Conservation (phyloP, 1,140 invertebrate species). For the Scaptomyza pallida region DNA sequence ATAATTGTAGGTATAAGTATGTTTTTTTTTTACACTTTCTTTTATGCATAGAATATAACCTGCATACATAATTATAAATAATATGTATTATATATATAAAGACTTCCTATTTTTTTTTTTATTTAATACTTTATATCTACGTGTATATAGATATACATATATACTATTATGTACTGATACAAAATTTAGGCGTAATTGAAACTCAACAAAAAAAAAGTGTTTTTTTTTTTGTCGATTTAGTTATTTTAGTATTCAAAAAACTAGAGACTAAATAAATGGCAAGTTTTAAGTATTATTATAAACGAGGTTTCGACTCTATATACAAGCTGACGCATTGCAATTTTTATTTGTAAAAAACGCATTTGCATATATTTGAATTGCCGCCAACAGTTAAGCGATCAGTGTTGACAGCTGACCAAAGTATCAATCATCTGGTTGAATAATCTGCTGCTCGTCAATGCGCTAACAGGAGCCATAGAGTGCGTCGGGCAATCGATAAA, state of each 20-base stretch:
- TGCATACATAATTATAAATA: conserved; percentile 1
- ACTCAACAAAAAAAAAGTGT: conserved; percentile 25
- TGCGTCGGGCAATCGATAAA: neutral
- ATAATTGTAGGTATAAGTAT: conserved; percentile 35
- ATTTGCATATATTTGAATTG: neutral
- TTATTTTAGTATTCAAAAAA: conserved; percentile 22
- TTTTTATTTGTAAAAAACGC: too few relatives aligned
- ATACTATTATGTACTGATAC: conserved; percentile 35
- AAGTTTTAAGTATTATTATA: conserved; percentile 53
- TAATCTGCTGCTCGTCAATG: too few relatives aligned
- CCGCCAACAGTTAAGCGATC: neutral
- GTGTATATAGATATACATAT: conserved; percentile 14
- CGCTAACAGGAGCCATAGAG: conserved; percentile 15
- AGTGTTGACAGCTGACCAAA: conserved; percentile 10
- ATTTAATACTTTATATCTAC: conserved; percentile 14
- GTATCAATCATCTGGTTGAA: neutral
- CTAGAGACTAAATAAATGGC: conserved; percentile 60
- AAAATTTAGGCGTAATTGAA: conserved; percentile 13
- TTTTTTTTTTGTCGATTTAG: conserved; percentile 16
- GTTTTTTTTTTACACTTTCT: conserved; percentile 20
- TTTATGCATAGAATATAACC: too few relatives aligned
- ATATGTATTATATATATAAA: conserved; percentile 12
- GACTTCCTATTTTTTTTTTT: conserved; percentile 24
- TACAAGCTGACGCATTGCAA: neutral
- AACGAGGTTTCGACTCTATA: conserved; percentile 1